A percentile compares a stretch with the other conserved stretches of the same genome.
These are phyloP conservation scores for Hyaena hyaena DNA, from an alignment of 2,113 vertebrate genomes.

Conservation along the genomic window DNA sequence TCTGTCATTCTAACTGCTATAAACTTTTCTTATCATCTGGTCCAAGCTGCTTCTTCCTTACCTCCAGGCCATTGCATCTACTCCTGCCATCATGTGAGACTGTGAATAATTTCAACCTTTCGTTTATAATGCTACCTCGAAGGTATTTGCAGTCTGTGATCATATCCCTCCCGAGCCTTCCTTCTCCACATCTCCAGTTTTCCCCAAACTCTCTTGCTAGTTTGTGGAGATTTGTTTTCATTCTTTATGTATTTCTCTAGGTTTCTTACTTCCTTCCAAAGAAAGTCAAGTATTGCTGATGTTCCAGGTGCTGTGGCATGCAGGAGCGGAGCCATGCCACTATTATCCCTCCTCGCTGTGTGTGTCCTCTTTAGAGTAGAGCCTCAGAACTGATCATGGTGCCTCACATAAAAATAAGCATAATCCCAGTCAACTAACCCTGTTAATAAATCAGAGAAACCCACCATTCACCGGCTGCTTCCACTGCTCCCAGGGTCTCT, in stretches of 20 bases:
- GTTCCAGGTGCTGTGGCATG: not conserved
- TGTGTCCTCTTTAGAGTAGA: conserved; percentile 5
- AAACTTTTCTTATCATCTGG: conserved; percentile 17
- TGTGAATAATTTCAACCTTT: conserved; percentile 7
- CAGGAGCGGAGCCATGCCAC: not conserved
- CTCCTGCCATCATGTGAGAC: not conserved
- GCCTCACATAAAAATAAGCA: conserved; percentile 70
- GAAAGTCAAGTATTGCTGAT: not conserved
- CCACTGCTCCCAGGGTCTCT: conserved; percentile 70
- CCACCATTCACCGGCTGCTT: conserved; percentile 51
- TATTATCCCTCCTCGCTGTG: not conserved
- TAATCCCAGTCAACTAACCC: conserved; percentile 40
- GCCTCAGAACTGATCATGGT: conserved; percentile 29
- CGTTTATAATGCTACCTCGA: not conserved
- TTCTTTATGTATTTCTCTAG: not conserved
- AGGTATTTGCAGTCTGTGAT: not conserved
- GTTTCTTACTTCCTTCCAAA: not conserved
- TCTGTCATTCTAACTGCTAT: not conserved
- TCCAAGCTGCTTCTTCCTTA: not conserved
- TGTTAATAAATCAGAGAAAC: conserved; percentile 75
- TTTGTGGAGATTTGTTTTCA: conserved; percentile 16
- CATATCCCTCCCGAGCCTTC: not conserved
- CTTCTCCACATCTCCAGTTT: not conserved
- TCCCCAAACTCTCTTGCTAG: not conserved
- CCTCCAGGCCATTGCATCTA: not conserved